Conservation (phyloP, 2,888 invertebrate genomes). For the Eustalomyia histrio region DNA sequence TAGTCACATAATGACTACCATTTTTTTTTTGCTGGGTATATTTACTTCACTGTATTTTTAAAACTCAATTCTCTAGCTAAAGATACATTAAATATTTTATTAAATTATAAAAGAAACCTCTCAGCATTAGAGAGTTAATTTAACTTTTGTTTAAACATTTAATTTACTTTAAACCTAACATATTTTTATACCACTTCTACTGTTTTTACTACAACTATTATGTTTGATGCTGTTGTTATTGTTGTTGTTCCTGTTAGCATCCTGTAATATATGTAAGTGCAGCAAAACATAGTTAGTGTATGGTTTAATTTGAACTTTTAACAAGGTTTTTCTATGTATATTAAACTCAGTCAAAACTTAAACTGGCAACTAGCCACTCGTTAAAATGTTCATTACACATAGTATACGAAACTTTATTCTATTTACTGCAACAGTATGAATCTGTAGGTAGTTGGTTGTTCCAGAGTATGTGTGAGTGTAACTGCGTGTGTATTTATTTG, state of each 20-base stretch:
- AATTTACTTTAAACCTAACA: conserved; percentile 44
- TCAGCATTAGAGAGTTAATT: conserved; percentile 2
- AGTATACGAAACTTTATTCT: conserved; percentile 27
- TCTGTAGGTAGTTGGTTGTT: background rate
- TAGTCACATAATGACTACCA: too few species aligned
- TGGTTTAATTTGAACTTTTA: conserved; percentile 54
- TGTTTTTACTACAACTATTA: conserved; percentile 4
- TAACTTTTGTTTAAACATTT: conserved; percentile 49
- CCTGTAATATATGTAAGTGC: background rate
- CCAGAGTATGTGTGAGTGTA: background rate
- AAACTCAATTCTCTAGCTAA: too few species aligned
- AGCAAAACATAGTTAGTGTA: background rate
- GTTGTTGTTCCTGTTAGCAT: background rate
- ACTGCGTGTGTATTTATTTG: background rate
- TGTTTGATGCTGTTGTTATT: too few species aligned
- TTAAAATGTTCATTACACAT: conserved; percentile 56
- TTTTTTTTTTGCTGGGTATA: too few species aligned
- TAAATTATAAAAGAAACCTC: too few species aligned
- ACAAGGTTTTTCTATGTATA: conserved; percentile 33
- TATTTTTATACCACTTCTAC: conserved; percentile 24
- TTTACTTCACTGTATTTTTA: too few species aligned
- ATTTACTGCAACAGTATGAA: background rate
- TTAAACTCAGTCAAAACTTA: conserved; percentile 42
- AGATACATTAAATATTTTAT: too few species aligned
- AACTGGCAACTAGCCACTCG: conserved; percentile 61